A percentile compares a stretch with the other conserved stretches of the same genome.
Evolutionary conservation across 2,113 vertebrate species (phyloP).

Genomic region (Balaeniceps rex): DNA sequence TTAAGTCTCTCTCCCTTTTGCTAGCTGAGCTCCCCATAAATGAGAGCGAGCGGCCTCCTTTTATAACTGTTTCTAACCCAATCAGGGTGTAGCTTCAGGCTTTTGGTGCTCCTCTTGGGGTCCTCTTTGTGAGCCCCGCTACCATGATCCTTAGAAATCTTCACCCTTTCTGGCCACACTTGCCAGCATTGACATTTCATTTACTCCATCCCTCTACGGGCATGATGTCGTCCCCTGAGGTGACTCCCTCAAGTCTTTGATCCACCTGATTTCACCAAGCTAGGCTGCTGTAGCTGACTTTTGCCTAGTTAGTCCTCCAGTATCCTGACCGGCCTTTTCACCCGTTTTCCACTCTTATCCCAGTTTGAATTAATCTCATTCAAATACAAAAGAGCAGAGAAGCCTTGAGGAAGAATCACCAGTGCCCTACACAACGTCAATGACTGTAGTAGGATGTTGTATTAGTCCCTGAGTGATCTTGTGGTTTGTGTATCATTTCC

Average conservation of each 20-base stretch:
- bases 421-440: rapidly evolving
- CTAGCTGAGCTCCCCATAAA: background rate
- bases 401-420: background rate
- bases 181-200: background rate
- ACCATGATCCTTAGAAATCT: background rate
- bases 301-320: background rate
- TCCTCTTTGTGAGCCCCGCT: background rate
- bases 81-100: background rate
- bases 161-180: background rate
- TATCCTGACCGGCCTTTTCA: background rate
- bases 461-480: background rate
- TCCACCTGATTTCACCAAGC: background rate
- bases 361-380: background rate
- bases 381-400: background rate
- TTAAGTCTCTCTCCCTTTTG: background rate
- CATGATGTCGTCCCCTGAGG: background rate
- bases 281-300: background rate
- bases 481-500: background rate
- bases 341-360: background rate
- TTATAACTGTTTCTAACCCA: background rate
- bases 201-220: background rate
- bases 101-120: background rate
- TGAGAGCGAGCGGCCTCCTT: background rate
- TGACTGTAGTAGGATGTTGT: background rate
- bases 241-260: background rate